Percentiles rank a stretch among this genome's conserved stretches.
phyloP scores from a whole-genome alignment of 1,140 invertebrate species.

The Samia ricini region DNA sequence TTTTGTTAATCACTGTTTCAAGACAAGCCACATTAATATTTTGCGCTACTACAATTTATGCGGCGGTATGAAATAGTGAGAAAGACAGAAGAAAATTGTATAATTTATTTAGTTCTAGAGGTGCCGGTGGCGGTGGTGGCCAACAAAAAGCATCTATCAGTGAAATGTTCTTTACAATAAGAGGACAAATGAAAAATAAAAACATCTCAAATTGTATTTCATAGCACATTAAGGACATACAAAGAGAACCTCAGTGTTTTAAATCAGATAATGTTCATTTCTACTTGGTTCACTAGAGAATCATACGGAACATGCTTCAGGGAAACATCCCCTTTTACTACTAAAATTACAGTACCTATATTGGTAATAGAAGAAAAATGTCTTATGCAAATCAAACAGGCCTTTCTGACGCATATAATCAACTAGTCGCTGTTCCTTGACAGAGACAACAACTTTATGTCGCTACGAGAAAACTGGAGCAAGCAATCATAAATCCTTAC shows the following conservation, averaged over 20 bases:
- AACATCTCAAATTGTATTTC: conserved; percentile 3
- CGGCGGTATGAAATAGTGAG: neutral
- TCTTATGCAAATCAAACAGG: neutral
- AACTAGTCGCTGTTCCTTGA: neutral
- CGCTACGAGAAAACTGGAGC: too few species aligned
- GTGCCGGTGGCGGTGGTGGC: too few species aligned
- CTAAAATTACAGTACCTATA: neutral
- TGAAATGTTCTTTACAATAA: neutral
- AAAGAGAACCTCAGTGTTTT: conserved; percentile 4
- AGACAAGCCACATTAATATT: conserved; percentile 15
- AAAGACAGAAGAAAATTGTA: neutral
- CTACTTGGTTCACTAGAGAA: conserved; percentile 2
- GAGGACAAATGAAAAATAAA: neutral
- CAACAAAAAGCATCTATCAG: too few species aligned
- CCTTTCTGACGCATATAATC: neutral
- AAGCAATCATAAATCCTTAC: too few species aligned
- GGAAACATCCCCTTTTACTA: neutral
- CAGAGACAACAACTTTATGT: too few species aligned
- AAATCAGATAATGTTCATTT: neutral
- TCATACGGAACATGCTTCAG: neutral
- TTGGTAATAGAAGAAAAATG: neutral
- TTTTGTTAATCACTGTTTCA: conserved; percentile 3
- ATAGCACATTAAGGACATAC: conserved; percentile 4
- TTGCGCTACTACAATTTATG: neutral
- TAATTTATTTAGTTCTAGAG: neutral